These are phyloP conservation scores for Halotydeus destructor DNA, from an alignment of 1,140 invertebrate genomes.

Conservation along the genomic window DNA sequence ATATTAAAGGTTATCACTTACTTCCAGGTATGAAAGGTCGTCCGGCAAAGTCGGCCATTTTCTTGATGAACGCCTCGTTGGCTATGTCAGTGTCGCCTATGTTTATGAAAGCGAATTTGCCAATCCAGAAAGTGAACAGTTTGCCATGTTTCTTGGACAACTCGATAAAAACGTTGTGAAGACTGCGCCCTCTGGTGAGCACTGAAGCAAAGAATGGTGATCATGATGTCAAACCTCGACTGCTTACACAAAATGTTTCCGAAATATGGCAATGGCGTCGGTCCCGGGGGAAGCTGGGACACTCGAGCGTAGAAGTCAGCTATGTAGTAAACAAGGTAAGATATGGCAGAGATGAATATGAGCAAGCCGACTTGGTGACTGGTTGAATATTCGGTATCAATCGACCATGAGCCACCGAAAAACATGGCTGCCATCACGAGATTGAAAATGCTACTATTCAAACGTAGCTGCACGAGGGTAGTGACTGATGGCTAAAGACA, in stretches of 20 bases:
- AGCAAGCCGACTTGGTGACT: too few relatives aligned
- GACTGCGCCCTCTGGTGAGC: too few relatives aligned
- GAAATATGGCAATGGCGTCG: background rate
- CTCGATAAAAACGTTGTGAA: background rate
- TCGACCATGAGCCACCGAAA: too few relatives aligned
- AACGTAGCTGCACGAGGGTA: too few relatives aligned
- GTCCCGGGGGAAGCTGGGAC: background rate
- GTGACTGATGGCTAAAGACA: too few relatives aligned
- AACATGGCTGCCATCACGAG: too few relatives aligned
- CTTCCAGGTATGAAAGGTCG: background rate
- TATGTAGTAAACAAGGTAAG: conserved; percentile 1
- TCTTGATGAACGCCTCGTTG: background rate
- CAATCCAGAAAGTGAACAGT: background rate
- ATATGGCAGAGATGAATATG: too few relatives aligned
- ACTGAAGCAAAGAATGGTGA: background rate
- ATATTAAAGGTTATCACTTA: background rate
- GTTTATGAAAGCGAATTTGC: background rate
- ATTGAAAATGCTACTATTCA: too few relatives aligned
- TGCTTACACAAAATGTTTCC: conserved; percentile 4
- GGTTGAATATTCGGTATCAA: too few relatives aligned
- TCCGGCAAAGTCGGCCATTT: background rate
- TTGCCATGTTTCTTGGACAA: conserved; percentile 1
- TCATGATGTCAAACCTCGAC: background rate
- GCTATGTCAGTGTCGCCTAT: background rate
- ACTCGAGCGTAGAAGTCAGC: background rate